A percentile compares a stretch with the other conserved stretches of the same genome.
Evolutionary conservation across 2,888 invertebrate genomes (phyloP).

Genomic region (Eristalis intricaria): DNA sequence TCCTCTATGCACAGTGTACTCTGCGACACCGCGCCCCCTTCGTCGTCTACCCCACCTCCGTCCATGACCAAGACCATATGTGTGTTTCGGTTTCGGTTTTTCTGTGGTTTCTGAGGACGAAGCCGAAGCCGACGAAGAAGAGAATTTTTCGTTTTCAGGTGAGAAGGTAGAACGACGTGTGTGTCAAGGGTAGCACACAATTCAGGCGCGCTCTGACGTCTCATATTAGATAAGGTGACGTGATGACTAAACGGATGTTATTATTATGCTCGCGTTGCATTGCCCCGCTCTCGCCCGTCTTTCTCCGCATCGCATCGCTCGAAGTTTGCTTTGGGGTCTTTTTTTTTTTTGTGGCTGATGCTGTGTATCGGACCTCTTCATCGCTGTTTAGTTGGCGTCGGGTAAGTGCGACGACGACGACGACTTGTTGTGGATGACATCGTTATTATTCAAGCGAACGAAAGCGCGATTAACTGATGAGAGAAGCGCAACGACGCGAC

Average conservation of each 20-base stretch:
- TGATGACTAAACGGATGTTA: conserved; percentile 58
- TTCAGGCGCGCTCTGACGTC: conserved; percentile 38
- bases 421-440: conserved; percentile 28
- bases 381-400: neutral
- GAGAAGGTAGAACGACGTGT: conserved; percentile 17
- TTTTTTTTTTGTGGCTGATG: neutral
- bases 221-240: conserved; percentile 40
- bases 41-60: too few relatives aligned
- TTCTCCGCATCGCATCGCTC: neutral
- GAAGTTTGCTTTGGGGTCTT: neutral
- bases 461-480: conserved; percentile 44
- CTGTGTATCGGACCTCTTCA: neutral
- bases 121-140: too few relatives aligned
- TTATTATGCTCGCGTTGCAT: conserved; percentile 21
- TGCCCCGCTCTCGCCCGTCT: neutral
- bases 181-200: conserved; percentile 48
- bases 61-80: too few relatives aligned
- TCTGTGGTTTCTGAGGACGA: too few relatives aligned
- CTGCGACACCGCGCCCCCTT: too few relatives aligned
- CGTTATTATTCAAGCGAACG: conserved; percentile 39
- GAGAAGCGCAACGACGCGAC: neutral
- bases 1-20: neutral
- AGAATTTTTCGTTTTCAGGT: neutral
- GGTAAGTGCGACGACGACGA: neutral
- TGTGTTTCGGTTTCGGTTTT: neutral